phyloP scores from a whole-genome alignment of 2,113 vertebrate species.

The Oreochromis niloticus region DNA sequence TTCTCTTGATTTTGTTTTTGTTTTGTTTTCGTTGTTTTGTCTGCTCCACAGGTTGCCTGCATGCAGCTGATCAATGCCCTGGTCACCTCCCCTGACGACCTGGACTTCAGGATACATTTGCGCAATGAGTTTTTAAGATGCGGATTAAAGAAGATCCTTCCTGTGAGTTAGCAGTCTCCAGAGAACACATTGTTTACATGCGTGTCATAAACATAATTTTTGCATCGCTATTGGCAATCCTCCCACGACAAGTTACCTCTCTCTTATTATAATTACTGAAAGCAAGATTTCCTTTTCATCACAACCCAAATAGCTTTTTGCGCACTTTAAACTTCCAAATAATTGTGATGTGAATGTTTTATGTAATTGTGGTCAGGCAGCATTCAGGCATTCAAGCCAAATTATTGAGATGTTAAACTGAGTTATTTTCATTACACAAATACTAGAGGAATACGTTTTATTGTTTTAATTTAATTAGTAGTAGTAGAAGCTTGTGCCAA shows the following conservation, averaged over 20 bases:
- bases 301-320: not conserved
- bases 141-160: slow-evolving; percentile 89
- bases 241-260: not conserved
- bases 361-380: not conserved
- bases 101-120: slow-evolving; percentile 98
- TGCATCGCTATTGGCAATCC: not conserved
- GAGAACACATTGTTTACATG: not conserved
- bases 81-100: slow-evolving; percentile 91
- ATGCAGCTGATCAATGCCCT: slow-evolving; percentile 99
- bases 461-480: not conserved
- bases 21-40: not conserved
- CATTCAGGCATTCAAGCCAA: not conserved
- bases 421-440: not conserved
- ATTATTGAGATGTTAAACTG: not conserved
- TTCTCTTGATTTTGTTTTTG: not conserved
- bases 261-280: not conserved
- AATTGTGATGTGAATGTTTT: not conserved
- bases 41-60: slow-evolving; percentile 82
- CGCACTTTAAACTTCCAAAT: not conserved
- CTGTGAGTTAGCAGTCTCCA: slow-evolving; percentile 75
- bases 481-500: not conserved
- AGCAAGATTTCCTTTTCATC: not conserved
- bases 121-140: slow-evolving; percentile 95
- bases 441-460: not conserved
- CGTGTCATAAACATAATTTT: not conserved